Percentiles rank a stretch among this genome's conserved stretches.
These are phyloP conservation scores for Nothoprocta perdicaria DNA, from an alignment of 2,113 vertebrate genomes.

Conservation along the genomic window DNA sequence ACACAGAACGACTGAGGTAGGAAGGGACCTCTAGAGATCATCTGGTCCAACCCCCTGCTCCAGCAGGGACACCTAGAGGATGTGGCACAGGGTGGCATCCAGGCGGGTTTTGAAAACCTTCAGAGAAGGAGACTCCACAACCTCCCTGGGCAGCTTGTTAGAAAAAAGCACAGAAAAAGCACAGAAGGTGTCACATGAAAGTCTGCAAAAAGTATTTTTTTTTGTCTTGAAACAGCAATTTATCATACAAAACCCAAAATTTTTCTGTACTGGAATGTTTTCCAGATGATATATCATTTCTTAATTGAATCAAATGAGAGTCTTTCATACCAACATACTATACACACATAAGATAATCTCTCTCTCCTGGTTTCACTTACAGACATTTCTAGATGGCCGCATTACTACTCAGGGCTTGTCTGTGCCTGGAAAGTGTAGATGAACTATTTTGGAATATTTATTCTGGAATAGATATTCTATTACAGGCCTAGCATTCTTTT, in stretches of 20 bases:
- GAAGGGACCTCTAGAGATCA: too few species aligned
- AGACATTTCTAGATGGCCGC: background rate
- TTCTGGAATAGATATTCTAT: background rate
- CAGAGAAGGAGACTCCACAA: too few species aligned
- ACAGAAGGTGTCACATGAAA: background rate
- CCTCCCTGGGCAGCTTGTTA: too few species aligned
- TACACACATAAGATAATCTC: background rate
- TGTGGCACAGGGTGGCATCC: too few species aligned
- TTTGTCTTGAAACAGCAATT: background rate
- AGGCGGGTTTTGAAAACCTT: too few species aligned
- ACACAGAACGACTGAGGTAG: too few species aligned
- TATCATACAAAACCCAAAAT: background rate
- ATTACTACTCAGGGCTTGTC: background rate
- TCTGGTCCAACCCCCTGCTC: too few species aligned
- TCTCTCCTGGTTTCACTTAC: background rate
- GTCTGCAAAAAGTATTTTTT: background rate
- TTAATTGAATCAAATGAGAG: background rate
- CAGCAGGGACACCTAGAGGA: too few species aligned
- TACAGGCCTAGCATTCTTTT: slow-evolving; percentile 6
- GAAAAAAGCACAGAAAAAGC: background rate
- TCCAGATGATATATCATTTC: background rate
- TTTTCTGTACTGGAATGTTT: background rate
- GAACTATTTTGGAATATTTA: slow-evolving; percentile 1
- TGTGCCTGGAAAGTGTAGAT: slow-evolving; percentile 21
- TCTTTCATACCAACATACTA: background rate